Conservation (phyloP, 2,888 invertebrate species). For the Hartigia nigra region DNA sequence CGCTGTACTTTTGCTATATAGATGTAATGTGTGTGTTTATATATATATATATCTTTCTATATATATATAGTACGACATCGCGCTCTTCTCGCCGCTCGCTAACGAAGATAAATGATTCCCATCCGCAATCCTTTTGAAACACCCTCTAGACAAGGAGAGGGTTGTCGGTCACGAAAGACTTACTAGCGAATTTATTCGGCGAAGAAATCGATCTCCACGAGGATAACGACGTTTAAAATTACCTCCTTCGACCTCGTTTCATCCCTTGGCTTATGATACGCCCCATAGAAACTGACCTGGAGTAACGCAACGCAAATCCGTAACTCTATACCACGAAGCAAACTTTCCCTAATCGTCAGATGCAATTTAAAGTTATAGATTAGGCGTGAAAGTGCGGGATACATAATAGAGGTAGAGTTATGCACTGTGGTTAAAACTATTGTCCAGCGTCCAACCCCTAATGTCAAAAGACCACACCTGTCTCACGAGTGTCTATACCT, state of each 20-base stretch:
- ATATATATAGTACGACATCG: not conserved
- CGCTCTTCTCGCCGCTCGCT: not conserved
- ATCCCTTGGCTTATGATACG: not conserved
- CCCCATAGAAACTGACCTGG: not conserved
- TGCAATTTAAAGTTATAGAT: slow-evolving; percentile 18
- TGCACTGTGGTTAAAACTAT: not conserved
- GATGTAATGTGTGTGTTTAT: not conserved
- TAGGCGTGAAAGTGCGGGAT: not conserved
- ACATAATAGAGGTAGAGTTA: not conserved
- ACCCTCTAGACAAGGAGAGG: not conserved
- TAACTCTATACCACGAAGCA: slow-evolving; percentile 10
- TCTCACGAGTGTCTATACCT: not conserved
- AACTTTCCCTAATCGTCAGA: slow-evolving; percentile 23
- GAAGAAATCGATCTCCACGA: not conserved
- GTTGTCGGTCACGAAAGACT: not conserved
- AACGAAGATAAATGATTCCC: not conserved
- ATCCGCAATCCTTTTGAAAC: not conserved
- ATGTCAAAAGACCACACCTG: not conserved
- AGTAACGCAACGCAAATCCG: not conserved
- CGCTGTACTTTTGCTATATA: not conserved
- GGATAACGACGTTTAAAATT: not conserved
- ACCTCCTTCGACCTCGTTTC: not conserved
- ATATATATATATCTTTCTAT: not conserved
- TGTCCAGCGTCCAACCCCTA: not conserved
- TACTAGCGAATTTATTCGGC: not conserved